Conservation (phyloP, 2,797 vertebrate species). For the Anguilla pacifica region DNA sequence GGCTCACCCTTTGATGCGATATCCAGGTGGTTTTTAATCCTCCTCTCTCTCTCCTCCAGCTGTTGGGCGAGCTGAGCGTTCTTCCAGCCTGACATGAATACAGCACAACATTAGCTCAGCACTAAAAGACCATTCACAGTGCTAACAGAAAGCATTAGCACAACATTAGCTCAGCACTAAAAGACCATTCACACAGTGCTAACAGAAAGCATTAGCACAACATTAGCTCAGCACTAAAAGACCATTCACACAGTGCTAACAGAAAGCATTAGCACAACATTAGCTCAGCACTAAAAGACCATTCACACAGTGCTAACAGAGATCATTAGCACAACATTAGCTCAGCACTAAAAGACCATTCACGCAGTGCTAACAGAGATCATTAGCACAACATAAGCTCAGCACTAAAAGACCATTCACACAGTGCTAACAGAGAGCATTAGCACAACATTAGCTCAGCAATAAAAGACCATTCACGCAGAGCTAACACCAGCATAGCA, state of each 20-base stretch:
- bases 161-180: background rate
- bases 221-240: background rate
- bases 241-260: background rate
- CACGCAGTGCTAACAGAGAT: constrained; percentile 7
- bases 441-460: background rate
- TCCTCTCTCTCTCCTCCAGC: constrained; percentile 77
- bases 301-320: background rate
- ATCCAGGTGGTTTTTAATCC: constrained; percentile 81
- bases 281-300: background rate
- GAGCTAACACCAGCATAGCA: background rate
- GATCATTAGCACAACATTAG: background rate
- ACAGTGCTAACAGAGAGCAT: background rate
- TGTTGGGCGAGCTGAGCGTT: constrained; percentile 78
- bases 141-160: background rate
- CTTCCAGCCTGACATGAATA: constrained; percentile 76
- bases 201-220: background rate
- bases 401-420: background rate
- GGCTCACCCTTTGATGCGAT: constrained; percentile 80
- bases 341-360: background rate
- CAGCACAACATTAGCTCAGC: background rate
- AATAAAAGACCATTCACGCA: background rate
- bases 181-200: background rate
- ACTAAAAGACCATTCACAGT: background rate
- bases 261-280: no score
- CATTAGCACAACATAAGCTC: background rate